Evolutionary conservation across 2,797 vertebrate genomes (phyloP).

Genomic region (Periparus ater): DNA sequence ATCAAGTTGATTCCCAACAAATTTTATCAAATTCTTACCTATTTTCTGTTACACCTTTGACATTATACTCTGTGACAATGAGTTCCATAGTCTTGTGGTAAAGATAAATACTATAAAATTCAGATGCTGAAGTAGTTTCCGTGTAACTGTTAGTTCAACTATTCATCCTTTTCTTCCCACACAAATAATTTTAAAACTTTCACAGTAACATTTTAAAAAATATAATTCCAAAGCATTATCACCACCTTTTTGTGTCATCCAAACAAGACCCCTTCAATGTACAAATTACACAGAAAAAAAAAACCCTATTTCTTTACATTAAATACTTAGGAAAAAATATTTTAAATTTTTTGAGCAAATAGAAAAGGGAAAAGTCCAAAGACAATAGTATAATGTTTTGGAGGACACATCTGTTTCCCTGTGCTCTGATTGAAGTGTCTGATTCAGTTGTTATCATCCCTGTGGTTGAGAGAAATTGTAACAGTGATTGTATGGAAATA

Average conservation of each 20-base stretch:
- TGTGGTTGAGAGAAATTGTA: conserved; percentile 6
- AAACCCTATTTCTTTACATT: not conserved
- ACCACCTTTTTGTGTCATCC: not conserved
- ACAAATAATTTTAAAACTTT: not conserved
- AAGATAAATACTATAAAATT: not conserved
- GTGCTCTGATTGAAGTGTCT: conserved; percentile 20
- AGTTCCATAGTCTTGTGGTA: not conserved
- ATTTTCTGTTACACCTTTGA: not conserved
- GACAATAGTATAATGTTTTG: conserved; percentile 5
- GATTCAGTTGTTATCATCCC: conserved; percentile 8
- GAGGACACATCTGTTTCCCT: conserved; percentile 49
- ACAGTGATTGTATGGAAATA: not conserved
- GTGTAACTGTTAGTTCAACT: not conserved
- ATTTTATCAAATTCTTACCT: not conserved
- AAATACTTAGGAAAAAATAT: conserved; percentile 16
- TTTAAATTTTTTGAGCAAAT: conserved; percentile 15
- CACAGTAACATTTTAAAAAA: not conserved
- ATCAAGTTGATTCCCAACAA: not conserved
- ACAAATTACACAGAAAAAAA: conserved; percentile 14
- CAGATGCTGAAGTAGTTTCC: not conserved
- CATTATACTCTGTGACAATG: not conserved
- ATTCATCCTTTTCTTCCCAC: not conserved
- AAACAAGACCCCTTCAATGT: not conserved
- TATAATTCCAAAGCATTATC: conserved; percentile 1
- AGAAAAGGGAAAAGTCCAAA: conserved; percentile 36